Base-by-base conservation (phyloP, 2,888 invertebrate genomes). In the Ernsta delagoae region DNA sequence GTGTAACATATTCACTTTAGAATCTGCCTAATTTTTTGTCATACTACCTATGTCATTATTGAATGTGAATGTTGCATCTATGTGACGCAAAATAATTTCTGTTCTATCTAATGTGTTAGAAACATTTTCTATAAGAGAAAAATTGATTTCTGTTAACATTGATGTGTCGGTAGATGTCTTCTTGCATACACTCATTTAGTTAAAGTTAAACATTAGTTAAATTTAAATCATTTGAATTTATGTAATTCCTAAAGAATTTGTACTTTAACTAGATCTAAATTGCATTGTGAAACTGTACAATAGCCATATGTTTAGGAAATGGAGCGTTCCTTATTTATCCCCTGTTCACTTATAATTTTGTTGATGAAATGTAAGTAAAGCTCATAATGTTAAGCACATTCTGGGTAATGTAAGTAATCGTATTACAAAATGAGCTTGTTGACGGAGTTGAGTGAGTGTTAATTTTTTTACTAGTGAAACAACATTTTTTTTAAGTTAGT, bases 181-280 rank as follows among this genome's bases (percentile, higher is more conserved):
- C 73, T 76, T 75, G 72, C 78, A 74, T 84, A 83, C 87, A 89
- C 86, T 88, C 85, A 79, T 88, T 90, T 87, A 89, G 87, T 91
- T 90, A 82, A 91, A 86, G 83, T 85, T 85, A 82, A 86, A 84
- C 84, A 84, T 92, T 92, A 92, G 92, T 92, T 92, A 90, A 92
- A 91, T 90, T 91, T 87, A 88, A 85, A 88, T 87, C 81, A 83
- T 87, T 88, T 90, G 86, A 89, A 89, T 87, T 87, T 83, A 83
- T 91, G 88, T 92, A 89, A 87, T 87, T 89, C 87, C 89, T 90
- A 87, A 90, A 91, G 86, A 88, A 88, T 90, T 92, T 92, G 92
- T 93, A 92, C 91, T 92, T 92, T 92, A 91, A 92, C 88, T 92
- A 92, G 91, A 88, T 89, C 90, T 92, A 92, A 92, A 92, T 90